A percentile compares a stretch with the other conserved stretches of the same genome.
These are phyloP conservation scores for Stichopus chloronotus DNA, from an alignment of 35 echinoderm and acorn worm species.

Conservation along the genomic window DNA sequence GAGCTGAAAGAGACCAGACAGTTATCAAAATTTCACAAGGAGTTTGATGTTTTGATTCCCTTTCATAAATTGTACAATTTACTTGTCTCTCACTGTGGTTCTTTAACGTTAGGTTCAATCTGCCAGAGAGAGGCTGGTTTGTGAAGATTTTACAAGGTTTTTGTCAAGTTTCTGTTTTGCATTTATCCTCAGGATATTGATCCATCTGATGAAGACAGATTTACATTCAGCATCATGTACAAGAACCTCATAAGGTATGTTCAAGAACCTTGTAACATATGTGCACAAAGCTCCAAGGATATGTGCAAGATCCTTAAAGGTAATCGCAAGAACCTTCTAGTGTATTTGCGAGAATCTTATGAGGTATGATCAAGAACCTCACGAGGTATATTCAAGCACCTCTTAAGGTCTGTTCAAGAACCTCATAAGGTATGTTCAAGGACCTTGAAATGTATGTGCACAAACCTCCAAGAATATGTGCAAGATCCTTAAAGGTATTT, in stretches of 20 bases:
- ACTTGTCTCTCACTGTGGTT: too few relatives aligned
- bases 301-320: neutral
- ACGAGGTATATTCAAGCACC: too few relatives aligned
- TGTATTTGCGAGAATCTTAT: too few relatives aligned
- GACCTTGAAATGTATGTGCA: too few relatives aligned
- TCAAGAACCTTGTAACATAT: neutral
- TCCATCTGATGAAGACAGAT: slow-evolving; percentile 82
- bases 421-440: slow-evolving; percentile 73
- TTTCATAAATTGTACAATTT: too few relatives aligned
- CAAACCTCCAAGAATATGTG: neutral
- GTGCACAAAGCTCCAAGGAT: neutral
- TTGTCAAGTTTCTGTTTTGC: neutral
- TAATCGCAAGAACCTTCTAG: too few relatives aligned
- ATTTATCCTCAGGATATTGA: slow-evolving; percentile 84
- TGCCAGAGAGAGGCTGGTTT: too few relatives aligned
- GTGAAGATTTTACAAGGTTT: neutral
- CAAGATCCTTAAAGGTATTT: neutral
- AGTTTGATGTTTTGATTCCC: too few relatives aligned
- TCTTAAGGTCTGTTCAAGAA: slow-evolving; percentile 62
- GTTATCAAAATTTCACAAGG: too few relatives aligned
- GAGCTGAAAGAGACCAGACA: too few relatives aligned
- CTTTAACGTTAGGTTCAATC: too few relatives aligned
- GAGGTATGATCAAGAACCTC: too few relatives aligned
- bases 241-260: slow-evolving; percentile 85
- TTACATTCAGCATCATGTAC: slow-evolving; percentile 91